These are phyloP conservation scores for Empidonax traillii DNA, from an alignment of 2,113 vertebrate genomes.

Conservation along the genomic window DNA sequence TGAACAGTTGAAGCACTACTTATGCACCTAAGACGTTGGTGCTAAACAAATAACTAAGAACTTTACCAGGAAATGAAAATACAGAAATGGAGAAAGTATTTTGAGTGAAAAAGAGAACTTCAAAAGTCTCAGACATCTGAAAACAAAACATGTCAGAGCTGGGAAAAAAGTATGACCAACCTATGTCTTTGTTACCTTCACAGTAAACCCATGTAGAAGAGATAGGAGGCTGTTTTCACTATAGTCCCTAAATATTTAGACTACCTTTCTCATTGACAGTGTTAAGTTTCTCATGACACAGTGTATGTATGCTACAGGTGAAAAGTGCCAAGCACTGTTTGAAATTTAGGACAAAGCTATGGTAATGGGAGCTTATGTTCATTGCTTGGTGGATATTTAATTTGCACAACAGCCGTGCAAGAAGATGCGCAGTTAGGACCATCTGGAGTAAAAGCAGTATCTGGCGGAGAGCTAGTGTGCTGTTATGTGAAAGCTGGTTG, in stretches of 20 bases:
- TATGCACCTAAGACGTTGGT: background rate
- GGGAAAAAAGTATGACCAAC: background rate
- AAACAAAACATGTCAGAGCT: background rate
- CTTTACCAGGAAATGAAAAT: background rate
- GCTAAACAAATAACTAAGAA: background rate
- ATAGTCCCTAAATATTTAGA: background rate
- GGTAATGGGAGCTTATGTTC: background rate
- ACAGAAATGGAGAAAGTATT: background rate
- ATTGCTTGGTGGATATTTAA: background rate
- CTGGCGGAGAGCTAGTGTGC: background rate
- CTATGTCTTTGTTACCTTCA: background rate
- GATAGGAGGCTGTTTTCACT: background rate
- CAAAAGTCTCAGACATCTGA: background rate
- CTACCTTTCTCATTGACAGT: background rate
- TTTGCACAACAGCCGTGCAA: background rate
- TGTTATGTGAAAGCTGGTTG: constrained; percentile 4
- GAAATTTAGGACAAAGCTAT: background rate
- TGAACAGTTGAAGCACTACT: background rate
- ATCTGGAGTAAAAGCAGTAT: background rate
- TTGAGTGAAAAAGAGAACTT: background rate
- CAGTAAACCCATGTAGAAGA: background rate
- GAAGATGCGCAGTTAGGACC: background rate
- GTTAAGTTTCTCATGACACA: background rate
- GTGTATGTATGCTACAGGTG: no score
- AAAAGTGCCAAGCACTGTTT: background rate